Evolutionary conservation across 2,113 vertebrate species (phyloP), one percentile per base, ranked within the genome.

Genomic region (Caretta caretta): DNA sequence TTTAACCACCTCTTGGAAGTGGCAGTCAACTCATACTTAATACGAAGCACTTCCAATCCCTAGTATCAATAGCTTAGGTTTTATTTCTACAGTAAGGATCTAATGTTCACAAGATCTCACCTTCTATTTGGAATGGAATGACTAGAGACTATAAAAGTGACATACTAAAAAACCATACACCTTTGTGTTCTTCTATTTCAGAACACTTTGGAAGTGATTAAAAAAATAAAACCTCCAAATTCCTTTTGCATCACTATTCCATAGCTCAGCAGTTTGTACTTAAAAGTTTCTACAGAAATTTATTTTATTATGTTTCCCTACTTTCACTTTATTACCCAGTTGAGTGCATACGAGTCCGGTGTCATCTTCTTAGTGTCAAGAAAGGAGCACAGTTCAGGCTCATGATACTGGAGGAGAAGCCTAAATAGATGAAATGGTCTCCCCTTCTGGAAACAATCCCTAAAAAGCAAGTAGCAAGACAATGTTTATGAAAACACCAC

Each of bases 311-410:
- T 97, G 80, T 98, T 98, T 98, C 97, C 98, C 98, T 98, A 98
- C 98, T 98, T 98, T 98, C 97, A 98, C 98, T 98, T 98, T 97
- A 98, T 98, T 97, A 99, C 99, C 99, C 99, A 99, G 98, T 98
- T 98, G 96, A 99, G 99, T 98, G 99, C 99, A 96, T 99, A 99
- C 4, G 99, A 99, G 98, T 99, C 99, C 54, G 99, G 99, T 56
- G 99, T 99, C 98, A 99, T 99, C 98, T 99, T 99, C 98, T 99
- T 99, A 92, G 99, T 99, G 97, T 99, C 99, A 97, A 99, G 97
- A 98, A 99, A 99, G 79, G 99, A 99, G 98, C 99, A 99, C 94
- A 99, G 99, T 95, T 99, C 99, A 49, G 99, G 99, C 81, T 99
- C 99, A 8, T 99, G 99, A 97, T 99, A 99, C 94, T 99, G 99